Evolutionary conservation across 1,140 invertebrate genomes (phyloP), one percentile per base, ranked within the genome.

Genomic region (Danaus plexippus): DNA sequence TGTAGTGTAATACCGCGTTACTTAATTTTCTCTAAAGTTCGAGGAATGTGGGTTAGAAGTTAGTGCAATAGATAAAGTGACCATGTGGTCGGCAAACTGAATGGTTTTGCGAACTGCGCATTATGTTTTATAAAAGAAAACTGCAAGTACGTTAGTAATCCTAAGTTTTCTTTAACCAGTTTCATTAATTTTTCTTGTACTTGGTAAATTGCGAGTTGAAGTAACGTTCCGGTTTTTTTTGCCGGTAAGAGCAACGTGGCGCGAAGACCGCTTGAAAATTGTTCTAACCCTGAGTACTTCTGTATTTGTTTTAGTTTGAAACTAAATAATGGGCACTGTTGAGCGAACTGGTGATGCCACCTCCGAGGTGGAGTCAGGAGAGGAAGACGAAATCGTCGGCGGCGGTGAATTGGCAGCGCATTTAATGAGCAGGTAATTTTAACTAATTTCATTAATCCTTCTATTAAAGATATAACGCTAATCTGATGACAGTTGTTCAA

Each of bases 341-440:
- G 82, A 87, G 63, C 80, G 80, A 61, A 67, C 78, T 57, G 81
- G 77, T 61, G 81, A 84, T 64, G 79, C 77, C 59, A 78, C 80
- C 10, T 85, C 80, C 6, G 84, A 87, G 49, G 67, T 82, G 52
- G 85, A 88, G 59, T 82, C 86, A 32, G 86, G 77, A 45, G 83
- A 88, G 15, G 84, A 88, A 55, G 84, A 86, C 45, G 80, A 75
- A 64, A 73, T 85, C 12, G 73, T 85, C 13, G 74, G 74, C 22
- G 75, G 77, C 42, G 80, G 72, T n/a, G 80, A 84, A 61, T 66
- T 85, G 42, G 75, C 83, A 13, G 75, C 80, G 54, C 79, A 81
- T 54, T 63, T 87, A 7, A 72, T 78, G 66, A 79, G 82, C 67
- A 80, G 80, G 83, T 87, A 65, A 62, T 64, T 56, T 47, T 42